Evolutionary conservation across 2,113 vertebrate species (phyloP), one percentile per base, ranked within the genome.

Genomic region (Pseudorhombus dupliciocellatus): DNA sequence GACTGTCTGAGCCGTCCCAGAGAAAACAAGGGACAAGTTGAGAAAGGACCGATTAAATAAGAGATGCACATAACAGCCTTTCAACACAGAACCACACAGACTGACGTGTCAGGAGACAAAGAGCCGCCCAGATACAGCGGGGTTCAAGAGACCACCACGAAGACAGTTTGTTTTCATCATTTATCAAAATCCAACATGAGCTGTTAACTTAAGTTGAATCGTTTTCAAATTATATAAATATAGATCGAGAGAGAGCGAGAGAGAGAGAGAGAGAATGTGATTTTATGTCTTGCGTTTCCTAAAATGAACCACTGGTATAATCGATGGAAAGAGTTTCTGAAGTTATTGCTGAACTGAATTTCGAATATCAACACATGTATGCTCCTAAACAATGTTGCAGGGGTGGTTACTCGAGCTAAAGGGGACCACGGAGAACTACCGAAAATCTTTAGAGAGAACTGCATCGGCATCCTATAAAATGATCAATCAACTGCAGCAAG

Each of bases 131-230:
- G 50, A 50, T 57, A 80, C 83, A 87, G 80, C 18, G 76, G 79
- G 70, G 66, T 55, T 66, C 79, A 84, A 81, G 70, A 70, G 75
- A 84, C 77, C 83, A 73, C 74, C 84, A 83, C 68, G 26, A 22
- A 22, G 66, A 69, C 70, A 51, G 50, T 26, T 52, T 70, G 55
- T 84, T 89, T 84, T 86, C 85, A 82, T 90, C 89, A 89, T 86
- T 88, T 86, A 86, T 84, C 81, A 87, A 81, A 79, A 71, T 26
- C 67, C 34, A 4, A 37, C 10, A 37, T 12, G 10, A 37, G 26
- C 26, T 28, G 0, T 53, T 34, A 26, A 59, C 26, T 65, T 53
- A 37, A 12, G 0, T 37, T 66, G 42, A 31, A 30, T 50, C 3
- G 2, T 48, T 56, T 76, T 46, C 2, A 24, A 42, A 25, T 48